Conservation (phyloP, 2,113 vertebrate genomes). For the Hippopotamus amphibius region DNA sequence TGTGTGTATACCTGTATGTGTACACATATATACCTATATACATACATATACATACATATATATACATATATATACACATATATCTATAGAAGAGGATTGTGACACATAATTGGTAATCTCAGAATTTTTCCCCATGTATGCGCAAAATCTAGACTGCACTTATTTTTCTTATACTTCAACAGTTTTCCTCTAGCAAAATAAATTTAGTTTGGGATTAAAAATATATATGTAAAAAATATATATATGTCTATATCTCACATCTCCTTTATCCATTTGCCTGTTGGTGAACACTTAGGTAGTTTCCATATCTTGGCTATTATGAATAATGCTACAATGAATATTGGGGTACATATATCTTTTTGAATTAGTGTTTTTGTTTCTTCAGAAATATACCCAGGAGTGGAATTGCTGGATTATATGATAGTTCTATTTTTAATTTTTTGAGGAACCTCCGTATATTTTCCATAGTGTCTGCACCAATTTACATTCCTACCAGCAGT, state of each 20-base stretch:
- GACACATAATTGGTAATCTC: conserved; percentile 79
- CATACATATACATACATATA: neutral
- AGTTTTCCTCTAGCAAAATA: conserved; percentile 83
- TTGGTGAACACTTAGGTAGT: neutral
- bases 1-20: neutral
- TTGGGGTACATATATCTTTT: neutral
- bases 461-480: neutral
- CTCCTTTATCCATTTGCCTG: neutral
- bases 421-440: neutral
- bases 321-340: neutral
- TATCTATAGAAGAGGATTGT: neutral
- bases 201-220: conserved; percentile 79
- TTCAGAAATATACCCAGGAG: neutral
- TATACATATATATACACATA: neutral
- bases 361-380: neutral
- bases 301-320: neutral
- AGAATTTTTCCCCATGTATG: conserved; percentile 76
- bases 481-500: neutral
- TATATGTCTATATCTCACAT: neutral
- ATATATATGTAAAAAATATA: too few species aligned
- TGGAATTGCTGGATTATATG: neutral
- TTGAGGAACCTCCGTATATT: neutral
- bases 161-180: conserved; percentile 70
- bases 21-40: neutral
- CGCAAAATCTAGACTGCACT: conserved; percentile 74